These are phyloP conservation scores for Drosophila nigromelanica DNA, from an alignment of 1,140 invertebrate genomes.

Conservation along the genomic window DNA sequence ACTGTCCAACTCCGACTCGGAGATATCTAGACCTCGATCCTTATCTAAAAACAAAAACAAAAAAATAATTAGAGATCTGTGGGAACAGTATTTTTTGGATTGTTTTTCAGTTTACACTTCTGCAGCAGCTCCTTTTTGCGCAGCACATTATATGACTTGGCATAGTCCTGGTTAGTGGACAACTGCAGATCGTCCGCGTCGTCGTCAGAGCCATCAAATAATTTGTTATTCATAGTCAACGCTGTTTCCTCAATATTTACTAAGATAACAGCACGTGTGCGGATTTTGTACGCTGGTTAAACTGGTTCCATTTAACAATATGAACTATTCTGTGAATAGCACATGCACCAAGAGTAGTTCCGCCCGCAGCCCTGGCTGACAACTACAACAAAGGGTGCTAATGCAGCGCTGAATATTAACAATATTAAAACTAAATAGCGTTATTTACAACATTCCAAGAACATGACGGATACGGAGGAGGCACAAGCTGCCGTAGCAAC, in stretches of 20 bases:
- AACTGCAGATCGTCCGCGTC: conserved; percentile 85
- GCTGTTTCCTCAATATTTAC: conserved; percentile 1
- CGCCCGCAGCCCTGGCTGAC: conserved; percentile 21
- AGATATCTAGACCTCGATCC: conserved; percentile 88
- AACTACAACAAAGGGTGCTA: conserved; percentile 29
- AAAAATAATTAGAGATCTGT: conserved; percentile 16
- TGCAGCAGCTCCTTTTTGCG: conserved; percentile 93
- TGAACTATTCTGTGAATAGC: neutral
- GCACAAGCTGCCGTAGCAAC: conserved; percentile 32
- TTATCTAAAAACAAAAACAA: conserved; percentile 86
- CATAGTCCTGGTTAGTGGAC: conserved; percentile 91
- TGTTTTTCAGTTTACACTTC: conserved; percentile 87
- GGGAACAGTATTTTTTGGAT: neutral
- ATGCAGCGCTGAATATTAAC: conserved; percentile 28
- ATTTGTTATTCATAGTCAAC: conserved; percentile 65
- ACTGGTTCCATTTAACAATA: conserved; percentile 6
- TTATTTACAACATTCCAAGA: conserved; percentile 47
- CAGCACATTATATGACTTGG: conserved; percentile 92
- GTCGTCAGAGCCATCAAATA: conserved; percentile 76
- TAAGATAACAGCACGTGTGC: conserved; percentile 40
- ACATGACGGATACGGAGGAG: conserved; percentile 69
- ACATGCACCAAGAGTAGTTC: neutral
- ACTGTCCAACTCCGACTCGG: conserved; percentile 83
- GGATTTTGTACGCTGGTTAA: neutral
- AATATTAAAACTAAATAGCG: conserved; percentile 8